phyloP scores from a whole-genome alignment of 2,797 vertebrate species.

The Halcyon badia region DNA sequence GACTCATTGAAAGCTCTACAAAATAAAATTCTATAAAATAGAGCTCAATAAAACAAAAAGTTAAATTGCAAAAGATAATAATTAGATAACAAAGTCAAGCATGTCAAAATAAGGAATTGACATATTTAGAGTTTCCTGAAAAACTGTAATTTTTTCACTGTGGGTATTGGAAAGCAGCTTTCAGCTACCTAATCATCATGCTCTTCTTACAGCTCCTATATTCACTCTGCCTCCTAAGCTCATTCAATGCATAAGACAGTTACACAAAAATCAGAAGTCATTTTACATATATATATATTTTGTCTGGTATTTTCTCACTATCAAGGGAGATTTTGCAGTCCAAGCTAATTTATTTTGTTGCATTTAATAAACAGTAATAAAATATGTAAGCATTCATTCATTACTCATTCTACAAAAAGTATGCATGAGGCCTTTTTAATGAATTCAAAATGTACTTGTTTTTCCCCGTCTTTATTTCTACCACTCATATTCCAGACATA shows the following conservation, averaged over 20 bases:
- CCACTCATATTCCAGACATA: background rate
- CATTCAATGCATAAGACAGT: background rate
- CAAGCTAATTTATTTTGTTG: background rate
- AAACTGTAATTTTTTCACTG: background rate
- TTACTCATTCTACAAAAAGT: background rate
- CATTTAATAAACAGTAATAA: background rate
- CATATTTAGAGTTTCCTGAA: background rate
- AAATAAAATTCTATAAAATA: background rate
- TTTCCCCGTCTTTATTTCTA: background rate
- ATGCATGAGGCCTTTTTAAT: rapidly evolving
- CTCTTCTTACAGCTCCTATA: background rate
- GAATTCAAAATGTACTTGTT: background rate
- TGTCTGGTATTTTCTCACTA: background rate
- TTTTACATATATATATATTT: background rate
- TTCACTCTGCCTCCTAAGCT: background rate
- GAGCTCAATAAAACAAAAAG: background rate
- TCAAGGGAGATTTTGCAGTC: background rate
- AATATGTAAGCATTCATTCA: background rate
- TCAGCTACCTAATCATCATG: background rate
- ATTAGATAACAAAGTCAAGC: background rate
- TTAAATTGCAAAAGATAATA: background rate
- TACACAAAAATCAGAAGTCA: background rate
- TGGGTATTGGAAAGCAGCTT: background rate
- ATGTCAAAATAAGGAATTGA: background rate
- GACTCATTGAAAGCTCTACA: background rate